Conservation (phyloP, 2,113 vertebrate genomes). For the Quiscalus mexicanus region DNA sequence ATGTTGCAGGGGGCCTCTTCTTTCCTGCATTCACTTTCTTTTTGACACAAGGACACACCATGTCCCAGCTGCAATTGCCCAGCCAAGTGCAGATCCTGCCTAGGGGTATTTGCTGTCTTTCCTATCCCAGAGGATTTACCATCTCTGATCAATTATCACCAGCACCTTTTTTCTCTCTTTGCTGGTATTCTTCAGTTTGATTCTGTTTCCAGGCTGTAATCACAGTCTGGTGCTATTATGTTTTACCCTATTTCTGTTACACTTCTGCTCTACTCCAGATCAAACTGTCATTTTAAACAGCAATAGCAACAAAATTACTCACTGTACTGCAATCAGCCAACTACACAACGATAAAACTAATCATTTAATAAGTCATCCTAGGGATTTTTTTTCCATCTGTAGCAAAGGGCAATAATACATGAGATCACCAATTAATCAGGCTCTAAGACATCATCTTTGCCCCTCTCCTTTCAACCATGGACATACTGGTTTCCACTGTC, state of each 20-base stretch:
- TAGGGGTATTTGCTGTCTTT: neutral
- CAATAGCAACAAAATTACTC: slow-evolving; percentile 24
- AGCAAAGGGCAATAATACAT: neutral
- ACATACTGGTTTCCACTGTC: neutral
- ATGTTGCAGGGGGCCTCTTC: accelerated
- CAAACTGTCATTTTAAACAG: neutral
- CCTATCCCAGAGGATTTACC: neutral
- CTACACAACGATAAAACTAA: neutral
- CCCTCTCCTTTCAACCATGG: neutral
- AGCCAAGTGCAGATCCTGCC: neutral
- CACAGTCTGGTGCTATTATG: neutral
- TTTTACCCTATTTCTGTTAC: neutral
- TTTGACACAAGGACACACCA: neutral
- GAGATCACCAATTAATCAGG: neutral
- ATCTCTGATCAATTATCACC: neutral
- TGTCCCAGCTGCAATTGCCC: neutral
- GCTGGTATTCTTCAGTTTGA: neutral
- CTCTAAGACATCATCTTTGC: neutral
- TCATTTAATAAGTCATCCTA: neutral
- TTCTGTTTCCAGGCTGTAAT: neutral
- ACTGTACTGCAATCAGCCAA: neutral
- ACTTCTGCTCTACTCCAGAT: neutral
- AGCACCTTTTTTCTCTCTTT: neutral
- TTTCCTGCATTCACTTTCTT: neutral
- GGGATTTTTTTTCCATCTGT: neutral